Base-by-base conservation (phyloP, 2,888 invertebrate species). In the Drosophila cracens region DNA sequence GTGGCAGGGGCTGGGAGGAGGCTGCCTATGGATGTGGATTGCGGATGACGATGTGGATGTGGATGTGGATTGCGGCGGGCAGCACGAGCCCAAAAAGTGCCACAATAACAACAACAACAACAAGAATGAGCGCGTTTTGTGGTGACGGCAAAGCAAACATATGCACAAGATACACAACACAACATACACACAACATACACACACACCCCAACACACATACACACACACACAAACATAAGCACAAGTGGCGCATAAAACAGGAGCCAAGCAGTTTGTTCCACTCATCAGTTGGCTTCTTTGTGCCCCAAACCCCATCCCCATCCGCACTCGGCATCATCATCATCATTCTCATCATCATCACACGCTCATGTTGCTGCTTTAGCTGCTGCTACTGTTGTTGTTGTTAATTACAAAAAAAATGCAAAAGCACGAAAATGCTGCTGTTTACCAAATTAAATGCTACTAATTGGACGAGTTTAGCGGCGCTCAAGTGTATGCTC, bases 361-460 rank as follows among this genome's bases (percentile, higher is more conserved):
- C 56, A 67, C 51, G 63, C 72, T 72, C 31, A 38, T 76, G 66
- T 53, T 71, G 40, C 64, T 49, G 53, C 46, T 21, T 21, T 43
- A 40, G 40, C 18, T 56, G 63, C 43, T 70, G 48, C 48, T 64
- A 48, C 29, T 63, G 63, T 51, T 70, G 57, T 71, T 82, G 70
- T 75, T 85, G 79, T 85, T 87, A 89, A 87, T 87, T 87, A 87
- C 79, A 87, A 87, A 89, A 85, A 87, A 85, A 87, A 89, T 89
- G 90, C 87, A 79, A 83, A 89, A 78, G 87, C 87, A 87, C 88
- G 87, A 88, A 88, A 83, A 89, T 83, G 81, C 82, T 81, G 87
- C 88, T 88, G 86, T 87, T 87, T 87, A 88, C 90, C 90, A 89
- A 90, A 87, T 90, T 87, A 83, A 89, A 87, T 83, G 89, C 87